Evolutionary conservation across 1,140 invertebrate genomes (phyloP), one percentile per base, ranked within the genome.

Genomic region (Temnothorax longispinosus): DNA sequence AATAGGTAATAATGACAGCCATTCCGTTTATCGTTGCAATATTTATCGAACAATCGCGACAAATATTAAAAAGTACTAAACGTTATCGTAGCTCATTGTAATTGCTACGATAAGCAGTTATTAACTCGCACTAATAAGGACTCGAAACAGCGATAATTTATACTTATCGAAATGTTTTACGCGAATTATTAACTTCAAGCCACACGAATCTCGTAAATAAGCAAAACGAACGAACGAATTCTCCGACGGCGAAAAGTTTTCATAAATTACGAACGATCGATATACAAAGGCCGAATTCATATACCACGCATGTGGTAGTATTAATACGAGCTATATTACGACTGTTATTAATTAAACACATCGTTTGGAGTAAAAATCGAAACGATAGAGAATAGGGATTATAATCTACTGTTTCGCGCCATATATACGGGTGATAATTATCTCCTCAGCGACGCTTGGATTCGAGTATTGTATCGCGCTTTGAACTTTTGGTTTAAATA

Each of bases 401-500:
- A 35, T 35, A 10, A 64, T n/a, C 35, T 64, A 67, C 44, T 67
- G 64, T 67, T 67, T 67, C 38, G n/a, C n/a, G 21, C 21, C n/a
- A 67, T 67, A 67, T 21, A 13, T 35, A 44, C 11, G 3, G 5
- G 38, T 1, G 64, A 44, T 67, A 44, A 67, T 67, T 67, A 67
- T 44, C 38, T 67, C 11, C 38, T 67, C 64, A 65, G 35, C 62
- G 15, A 64, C 62, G 11, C 18, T 67, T 67, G 64, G 10, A 67
- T 67, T 62, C 10, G n/a, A 67, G 8, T 35, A 38, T 38, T 67
- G 4, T 67, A 67, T 67, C n/a, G n/a, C n/a, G 10, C 38, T 67
- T 41, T 67, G 38, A 60, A 60, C 58, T 60, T 60, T 60, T 60
- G 11, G 11, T 44, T 67, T 67, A 44, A 67, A 67, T 67, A n/a